Percentiles rank a stretch among this genome's conserved stretches.
Conservation (phyloP, 2,113 vertebrate genomes). For the Labeo rohita region DNA sequence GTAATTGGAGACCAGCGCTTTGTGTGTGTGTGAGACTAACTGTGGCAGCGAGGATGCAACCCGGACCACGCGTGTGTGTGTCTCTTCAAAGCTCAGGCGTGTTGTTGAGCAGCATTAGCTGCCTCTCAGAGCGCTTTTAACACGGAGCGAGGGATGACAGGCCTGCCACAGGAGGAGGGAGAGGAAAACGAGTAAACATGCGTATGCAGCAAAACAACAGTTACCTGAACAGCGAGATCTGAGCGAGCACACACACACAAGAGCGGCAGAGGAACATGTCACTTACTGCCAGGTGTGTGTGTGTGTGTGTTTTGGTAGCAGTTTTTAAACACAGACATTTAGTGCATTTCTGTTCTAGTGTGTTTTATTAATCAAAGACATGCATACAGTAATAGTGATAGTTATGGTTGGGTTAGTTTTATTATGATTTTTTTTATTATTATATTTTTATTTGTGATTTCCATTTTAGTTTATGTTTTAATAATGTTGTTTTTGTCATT, state of each 20-base stretch:
- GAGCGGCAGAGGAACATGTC: not conserved
- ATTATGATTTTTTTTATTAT: too few species aligned
- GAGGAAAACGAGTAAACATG: slow-evolving; percentile 51
- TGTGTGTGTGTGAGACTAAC: slow-evolving; percentile 36
- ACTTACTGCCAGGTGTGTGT: slow-evolving; percentile 9
- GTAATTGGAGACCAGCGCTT: slow-evolving; percentile 31
- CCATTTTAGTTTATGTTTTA: not conserved
- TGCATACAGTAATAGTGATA: not conserved
- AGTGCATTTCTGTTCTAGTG: slow-evolving; percentile 26
- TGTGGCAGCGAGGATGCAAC: slow-evolving; percentile 18
- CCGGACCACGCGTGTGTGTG: slow-evolving; percentile 10
- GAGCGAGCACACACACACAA: slow-evolving; percentile 19
- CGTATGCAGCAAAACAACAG: slow-evolving; percentile 44
- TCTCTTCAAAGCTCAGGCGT: slow-evolving; percentile 51
- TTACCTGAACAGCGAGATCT: slow-evolving; percentile 54
- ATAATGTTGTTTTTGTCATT: not conserved
- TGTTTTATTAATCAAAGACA: not conserved
- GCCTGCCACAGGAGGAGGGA: slow-evolving; percentile 47
- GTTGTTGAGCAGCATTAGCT: slow-evolving; percentile 47
- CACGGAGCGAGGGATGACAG: slow-evolving; percentile 56
- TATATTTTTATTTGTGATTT: too few species aligned
- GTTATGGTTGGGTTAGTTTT: too few species aligned
- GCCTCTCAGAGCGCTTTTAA: slow-evolving; percentile 55
- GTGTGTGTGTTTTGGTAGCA: not conserved
- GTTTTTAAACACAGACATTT: slow-evolving; percentile 19